These are phyloP conservation scores for Upupa epops DNA, from an alignment of 2,113 vertebrate species.

Conservation along the genomic window DNA sequence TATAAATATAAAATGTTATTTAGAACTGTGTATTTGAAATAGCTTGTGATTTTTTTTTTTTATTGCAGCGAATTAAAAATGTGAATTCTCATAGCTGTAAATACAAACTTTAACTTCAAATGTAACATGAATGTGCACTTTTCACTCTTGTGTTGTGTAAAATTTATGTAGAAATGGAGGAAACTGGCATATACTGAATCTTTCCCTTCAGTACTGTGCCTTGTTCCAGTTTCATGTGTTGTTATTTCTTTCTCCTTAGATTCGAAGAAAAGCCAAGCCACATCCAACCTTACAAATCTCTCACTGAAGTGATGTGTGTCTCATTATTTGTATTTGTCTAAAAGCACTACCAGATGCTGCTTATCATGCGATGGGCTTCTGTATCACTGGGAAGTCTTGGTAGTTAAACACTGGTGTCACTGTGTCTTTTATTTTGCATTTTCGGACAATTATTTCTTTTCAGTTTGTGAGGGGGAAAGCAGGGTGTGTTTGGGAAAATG, in stretches of 20 bases:
- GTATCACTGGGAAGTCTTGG: slow-evolving; percentile 11
- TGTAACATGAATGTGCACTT: not conserved
- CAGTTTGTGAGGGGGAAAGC: slow-evolving; percentile 46
- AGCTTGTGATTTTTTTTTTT: not conserved
- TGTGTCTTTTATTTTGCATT: slow-evolving; percentile 30
- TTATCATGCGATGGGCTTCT: slow-evolving; percentile 49
- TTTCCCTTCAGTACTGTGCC: not conserved
- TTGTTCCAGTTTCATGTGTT: slow-evolving; percentile 35
- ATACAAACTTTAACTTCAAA: not conserved
- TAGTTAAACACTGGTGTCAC: slow-evolving; percentile 28
- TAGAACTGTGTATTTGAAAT: not conserved
- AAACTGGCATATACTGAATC: slow-evolving; percentile 31
- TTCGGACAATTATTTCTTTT: slow-evolving; percentile 41
- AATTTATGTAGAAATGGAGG: slow-evolving; percentile 8
- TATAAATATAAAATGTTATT: not conserved
- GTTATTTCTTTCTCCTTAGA: slow-evolving; percentile 12
- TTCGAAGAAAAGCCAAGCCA: slow-evolving; percentile 23
- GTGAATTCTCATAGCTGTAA: not conserved
- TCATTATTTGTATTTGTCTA: slow-evolving; percentile 31
- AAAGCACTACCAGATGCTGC: slow-evolving; percentile 51
- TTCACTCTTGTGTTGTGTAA: not conserved
- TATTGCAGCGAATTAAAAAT: not conserved
- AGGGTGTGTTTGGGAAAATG: slow-evolving; percentile 3
- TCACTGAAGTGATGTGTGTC: not conserved
- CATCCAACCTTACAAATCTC: slow-evolving; percentile 37